Base-by-base conservation (phyloP, 2,113 vertebrate genomes). In the Ramphastos sulfuratus region DNA sequence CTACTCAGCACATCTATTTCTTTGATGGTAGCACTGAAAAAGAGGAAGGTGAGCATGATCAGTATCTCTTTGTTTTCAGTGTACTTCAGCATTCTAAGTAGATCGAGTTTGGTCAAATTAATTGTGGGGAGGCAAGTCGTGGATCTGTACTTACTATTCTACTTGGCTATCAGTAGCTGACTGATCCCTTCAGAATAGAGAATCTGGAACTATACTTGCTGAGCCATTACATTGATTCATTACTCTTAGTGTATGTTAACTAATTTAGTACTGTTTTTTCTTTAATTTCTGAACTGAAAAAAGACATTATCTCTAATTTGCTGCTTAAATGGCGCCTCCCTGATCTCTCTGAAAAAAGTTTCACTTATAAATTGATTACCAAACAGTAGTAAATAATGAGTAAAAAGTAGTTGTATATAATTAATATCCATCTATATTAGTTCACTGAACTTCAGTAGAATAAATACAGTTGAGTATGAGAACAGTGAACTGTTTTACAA, bases 1-100 rank as follows among this genome's bases (percentile, higher is more conserved):
- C 99, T 87, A 99, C 99, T 15, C 99, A 99, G 35, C 98, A 99
- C 95, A 98, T 99, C 95, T 99, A 99, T 97, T 99, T 99, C 96
- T 99, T 98, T 69, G 99, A 99, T 95, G 95, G 98, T 91, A 99
- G 98, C 97, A 97, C 97, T 89, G 99, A 99, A 97, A 99, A 99
- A 92, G 99, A 99, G 85, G 99, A 99, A 97, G 99, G 99, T 99
- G 82, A 97, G 98, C 23, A 75, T 52, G 18, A 60, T 48, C 16
- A 31, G 1, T 39, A 25, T 50, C 9, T 79, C 16, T 71, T 37
- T 58, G 21, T 84, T 79, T 79, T n/a, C 21, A 46, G 14, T 50
- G 19, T 27, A 73, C 12, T 71, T 94, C 52, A 73, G 5, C 46
- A 42, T 87, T 85, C 52, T 87, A 31, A 35, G 35, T 66, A 50